Percentiles rank a stretch among this genome's conserved stretches.
These are phyloP conservation scores for Falco rusticolus DNA, from an alignment of 2,797 vertebrate genomes.

Conservation along the genomic window DNA sequence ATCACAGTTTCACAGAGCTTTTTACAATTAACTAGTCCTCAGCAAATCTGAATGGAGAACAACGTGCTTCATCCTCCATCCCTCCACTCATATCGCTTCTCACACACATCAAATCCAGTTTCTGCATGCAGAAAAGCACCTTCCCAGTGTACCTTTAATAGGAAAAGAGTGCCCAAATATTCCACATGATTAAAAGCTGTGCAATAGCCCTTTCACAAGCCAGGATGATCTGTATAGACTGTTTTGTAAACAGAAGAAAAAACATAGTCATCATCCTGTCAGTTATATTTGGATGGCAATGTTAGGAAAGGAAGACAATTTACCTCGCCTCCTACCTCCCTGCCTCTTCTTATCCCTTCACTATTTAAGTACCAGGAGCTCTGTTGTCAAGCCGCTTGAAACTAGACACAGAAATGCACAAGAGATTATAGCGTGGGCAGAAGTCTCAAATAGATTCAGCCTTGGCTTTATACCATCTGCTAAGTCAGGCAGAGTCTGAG, in stretches of 20 bases:
- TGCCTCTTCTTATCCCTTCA: not conserved
- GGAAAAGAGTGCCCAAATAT: not conserved
- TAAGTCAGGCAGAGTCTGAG: not conserved
- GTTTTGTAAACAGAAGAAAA: not conserved
- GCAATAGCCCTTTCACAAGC: not conserved
- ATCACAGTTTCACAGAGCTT: not conserved
- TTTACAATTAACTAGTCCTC: not conserved
- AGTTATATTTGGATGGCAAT: not conserved
- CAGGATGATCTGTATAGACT: not conserved
- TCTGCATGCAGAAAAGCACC: not conserved
- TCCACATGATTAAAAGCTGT: not conserved
- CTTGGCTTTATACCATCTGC: not conserved
- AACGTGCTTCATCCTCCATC: not conserved
- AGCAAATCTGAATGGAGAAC: not conserved
- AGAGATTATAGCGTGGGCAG: not conserved
- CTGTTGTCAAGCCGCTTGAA: not conserved
- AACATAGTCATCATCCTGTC: not conserved
- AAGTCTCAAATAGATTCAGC: not conserved
- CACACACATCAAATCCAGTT: not conserved
- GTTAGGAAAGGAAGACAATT: not conserved
- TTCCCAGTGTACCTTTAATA: not conserved
- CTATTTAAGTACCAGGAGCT: not conserved
- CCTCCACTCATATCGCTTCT: not conserved
- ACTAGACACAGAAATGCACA: not conserved
- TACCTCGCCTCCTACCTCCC: not conserved